Base-by-base conservation (phyloP, 2,888 invertebrate genomes). In the Dendrolimus pini region DNA sequence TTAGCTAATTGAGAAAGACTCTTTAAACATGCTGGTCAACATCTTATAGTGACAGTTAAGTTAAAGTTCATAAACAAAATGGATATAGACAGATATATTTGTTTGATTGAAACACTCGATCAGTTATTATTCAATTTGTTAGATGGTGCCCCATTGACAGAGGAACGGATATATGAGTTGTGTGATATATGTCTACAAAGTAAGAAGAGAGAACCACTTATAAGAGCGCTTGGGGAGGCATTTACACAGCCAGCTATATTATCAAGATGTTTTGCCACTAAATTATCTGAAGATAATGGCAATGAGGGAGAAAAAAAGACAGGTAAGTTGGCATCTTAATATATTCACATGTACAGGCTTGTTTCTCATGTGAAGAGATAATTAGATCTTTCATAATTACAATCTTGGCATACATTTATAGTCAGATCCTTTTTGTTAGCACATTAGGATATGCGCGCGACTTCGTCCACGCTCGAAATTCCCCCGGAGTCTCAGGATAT, bases 191-290 rank as follows among this genome's bases (percentile, higher is more conserved):
- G 97, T 76, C 92, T 94, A 72, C 86, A 92, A 62, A 93, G 92
- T 54, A 92, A 94, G 64, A 92, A 93, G 59, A 96, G 95, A 73
- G 93, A 95, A 55, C 92, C 94, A 9, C 85, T 98, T 54, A 94
- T 95, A 62, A 92, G 95, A 59, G 94, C 95, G 12, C 82, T 98
- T 47, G 95, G 95, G 1, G 94, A 95, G 78, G 95, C 97, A 1
- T 98, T 95, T 82, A 92, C 92, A 62, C 92, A 92, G 59, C 91
- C 91, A 0, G 70, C 80, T 7, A 80, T 94, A 61, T 83, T 98
- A 57, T 93, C 95, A 55, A 91, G 93, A 69, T 96, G 91, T 95
- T 97, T 90, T 80, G 87, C 92, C 67, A 77, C 85, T 72, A 85
- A 91, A 84, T 52, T 88, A 67, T 64, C 58, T 41, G 71, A 73